Conservation (phyloP, 2,113 vertebrate species). For the Vulpes vulpes region DNA sequence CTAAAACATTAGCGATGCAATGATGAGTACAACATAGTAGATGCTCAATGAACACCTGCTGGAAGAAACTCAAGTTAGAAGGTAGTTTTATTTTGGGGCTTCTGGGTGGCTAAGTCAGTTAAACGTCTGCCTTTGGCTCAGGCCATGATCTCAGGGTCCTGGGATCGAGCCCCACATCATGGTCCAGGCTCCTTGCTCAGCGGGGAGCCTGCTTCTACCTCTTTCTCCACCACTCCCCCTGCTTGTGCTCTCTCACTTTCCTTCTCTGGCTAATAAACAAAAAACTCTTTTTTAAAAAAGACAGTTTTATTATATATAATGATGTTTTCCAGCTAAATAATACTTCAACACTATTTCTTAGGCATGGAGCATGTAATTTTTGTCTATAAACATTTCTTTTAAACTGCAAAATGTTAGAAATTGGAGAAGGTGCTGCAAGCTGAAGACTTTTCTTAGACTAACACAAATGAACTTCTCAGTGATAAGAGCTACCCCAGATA, state of each 20-base stretch:
- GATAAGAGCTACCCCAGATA: not conserved
- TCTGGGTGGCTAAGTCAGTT: not conserved
- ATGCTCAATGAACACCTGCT: conserved; percentile 8
- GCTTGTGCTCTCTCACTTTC: not conserved
- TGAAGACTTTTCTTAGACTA: not conserved
- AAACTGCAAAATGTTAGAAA: not conserved
- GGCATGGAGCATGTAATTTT: not conserved
- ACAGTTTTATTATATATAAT: conserved; percentile 26
- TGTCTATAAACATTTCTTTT: conserved; percentile 27
- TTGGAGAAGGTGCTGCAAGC: not conserved
- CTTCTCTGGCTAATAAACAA: not conserved
- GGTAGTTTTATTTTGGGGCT: not conserved
- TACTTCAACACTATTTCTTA: not conserved
- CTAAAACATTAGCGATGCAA: not conserved
- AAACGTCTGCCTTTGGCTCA: not conserved
- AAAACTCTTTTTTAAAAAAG: not conserved
- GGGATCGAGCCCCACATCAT: not conserved
- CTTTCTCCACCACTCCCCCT: not conserved
- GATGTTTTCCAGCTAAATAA: not conserved
- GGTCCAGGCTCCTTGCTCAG: not conserved
- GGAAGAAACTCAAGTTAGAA: not conserved
- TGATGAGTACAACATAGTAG: not conserved
- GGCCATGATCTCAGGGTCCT: not conserved
- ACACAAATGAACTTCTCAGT: not conserved
- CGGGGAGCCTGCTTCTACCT: not conserved